Evolutionary conservation across 2,888 invertebrate species (phyloP), one percentile per base, ranked within the genome.

Genomic region (Meloe dianella): DNA sequence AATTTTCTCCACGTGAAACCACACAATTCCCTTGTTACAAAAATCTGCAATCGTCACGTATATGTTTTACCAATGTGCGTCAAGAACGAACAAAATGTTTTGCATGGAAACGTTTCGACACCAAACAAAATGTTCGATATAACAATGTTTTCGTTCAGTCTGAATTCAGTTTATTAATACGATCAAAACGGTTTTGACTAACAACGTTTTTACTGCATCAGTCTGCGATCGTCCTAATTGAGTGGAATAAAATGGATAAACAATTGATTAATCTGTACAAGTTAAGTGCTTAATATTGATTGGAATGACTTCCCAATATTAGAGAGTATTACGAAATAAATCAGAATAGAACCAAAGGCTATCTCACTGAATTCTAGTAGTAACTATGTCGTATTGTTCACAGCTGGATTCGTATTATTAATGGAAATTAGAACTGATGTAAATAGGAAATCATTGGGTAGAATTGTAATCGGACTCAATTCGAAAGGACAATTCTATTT

Each of bases 361-460:
- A 51, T 22, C 10, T 10, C 12, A 51, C 10, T 51, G 10, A 12
- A 22, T 54, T 54, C 24, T 54, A 9, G 1, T 54, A 5, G 24
- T 20, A 54, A 24, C 24, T 54, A 12, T 22, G 22, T 22, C 24
- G 54, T 24, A 54, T 54, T 54, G 54, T 54, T 54, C 12, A 24
- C 20, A 3, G 24, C 14, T 54, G 7, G 24, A 22, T 20, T 47
- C 20, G n/a, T 8, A 47, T 2, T 54, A 54, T 54, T 14, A 22
- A 54, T 3, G 54, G 6, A 22, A 54, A 54, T 54, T 14, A 24
- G 54, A 24, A 2, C 14, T 24, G 22, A 54, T 24, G 24, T 54
- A 24, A 54, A 54, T 24, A 22, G 54, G 54, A 54, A 54, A 54
- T 54, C 22, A 54, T 54, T 54, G 54, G 24, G 24, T 54, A 24